These are phyloP conservation scores for Penelope pileata DNA, from an alignment of 2,113 vertebrate genomes.

Conservation along the genomic window DNA sequence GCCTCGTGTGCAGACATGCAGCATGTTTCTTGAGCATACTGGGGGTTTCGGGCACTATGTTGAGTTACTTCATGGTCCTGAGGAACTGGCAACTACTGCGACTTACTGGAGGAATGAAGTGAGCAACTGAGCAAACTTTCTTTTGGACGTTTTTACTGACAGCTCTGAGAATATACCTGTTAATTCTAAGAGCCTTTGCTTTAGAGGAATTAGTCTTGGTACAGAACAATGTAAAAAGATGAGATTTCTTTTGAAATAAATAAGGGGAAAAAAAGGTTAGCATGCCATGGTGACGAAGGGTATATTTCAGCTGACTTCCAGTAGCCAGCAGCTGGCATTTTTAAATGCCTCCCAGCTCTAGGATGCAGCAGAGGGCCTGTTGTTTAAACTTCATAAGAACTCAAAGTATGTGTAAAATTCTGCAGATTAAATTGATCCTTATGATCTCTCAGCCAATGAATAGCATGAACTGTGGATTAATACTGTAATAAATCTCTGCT, in stretches of 20 bases:
- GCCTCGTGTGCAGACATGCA: not conserved
- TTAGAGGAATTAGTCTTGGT: not conserved
- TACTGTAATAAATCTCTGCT: not conserved
- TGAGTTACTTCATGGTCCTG: not conserved
- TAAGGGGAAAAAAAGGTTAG: not conserved
- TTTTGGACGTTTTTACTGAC: not conserved
- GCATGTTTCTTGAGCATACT: not conserved
- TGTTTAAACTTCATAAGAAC: conserved; percentile 11
- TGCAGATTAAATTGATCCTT: conserved; percentile 37
- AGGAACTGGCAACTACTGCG: not conserved
- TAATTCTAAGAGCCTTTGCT: not conserved
- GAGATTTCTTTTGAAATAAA: not conserved
- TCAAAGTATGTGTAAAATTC: conserved; percentile 41
- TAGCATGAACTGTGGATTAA: conserved; percentile 5
- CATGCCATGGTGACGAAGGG: not conserved
- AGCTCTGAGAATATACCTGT: not conserved
- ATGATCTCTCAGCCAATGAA: not conserved
- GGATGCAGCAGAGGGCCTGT: not conserved
- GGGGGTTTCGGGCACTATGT: not conserved
- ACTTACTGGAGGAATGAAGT: not conserved
- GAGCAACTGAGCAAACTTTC: not conserved
- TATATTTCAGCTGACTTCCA: not conserved
- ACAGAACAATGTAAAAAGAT: not conserved
- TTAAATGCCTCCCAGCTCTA: not conserved
- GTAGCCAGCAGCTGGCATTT: not conserved